Evolutionary conservation across 2,797 vertebrate genomes (phyloP), one percentile per base, ranked within the genome.

Genomic region (Fringilla coelebs): DNA sequence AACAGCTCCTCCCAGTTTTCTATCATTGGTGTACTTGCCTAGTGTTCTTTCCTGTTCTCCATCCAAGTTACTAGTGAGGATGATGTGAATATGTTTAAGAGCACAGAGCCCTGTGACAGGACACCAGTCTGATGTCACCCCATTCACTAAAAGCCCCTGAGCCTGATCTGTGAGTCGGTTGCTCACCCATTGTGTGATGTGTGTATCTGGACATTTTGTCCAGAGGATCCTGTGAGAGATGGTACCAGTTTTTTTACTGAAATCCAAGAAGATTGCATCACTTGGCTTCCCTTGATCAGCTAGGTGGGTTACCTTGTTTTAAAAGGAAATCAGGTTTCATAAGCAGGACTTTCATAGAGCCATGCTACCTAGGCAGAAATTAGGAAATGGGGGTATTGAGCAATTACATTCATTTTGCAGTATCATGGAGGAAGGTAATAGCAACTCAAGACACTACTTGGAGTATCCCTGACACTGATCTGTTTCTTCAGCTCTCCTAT

Each of bases 121-220:
- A 51, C 14, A 8, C 21, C 21, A 58, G 36, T 11, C 22, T 20
- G 36, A 61, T 40, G 58, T 29, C 58, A 40, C 28, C 25, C 12
- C 28, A 58, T 51, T 67, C 19, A 22, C 32, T 58, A 18, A 18
- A 58, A 51, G 12, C 32, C 18, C 58, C 6, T 66, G 45, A 36
- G 17, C 22, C 26, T 1, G 1, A 12, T 18, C 7, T 2, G 1
- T 51, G 22, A 24, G 10, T 13, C 38, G 38, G 8, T 29, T 75
- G 32, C 32, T 75, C 26, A 43, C 15, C 15, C 28, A 13, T 19
- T 3, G 0, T 4, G 2, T 43, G 28, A 24, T 43, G 32, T 43
- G 22, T 67, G 57, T 67, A 19, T 21, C 45, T 51, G 28, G 38
- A 43, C 32, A 11, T 58, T 75, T 58, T 75, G 18, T 60, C 28